Evolutionary conservation across 2,797 vertebrate genomes (phyloP), one percentile per base, ranked within the genome.

Genomic region (Megalops cyprinoides): DNA sequence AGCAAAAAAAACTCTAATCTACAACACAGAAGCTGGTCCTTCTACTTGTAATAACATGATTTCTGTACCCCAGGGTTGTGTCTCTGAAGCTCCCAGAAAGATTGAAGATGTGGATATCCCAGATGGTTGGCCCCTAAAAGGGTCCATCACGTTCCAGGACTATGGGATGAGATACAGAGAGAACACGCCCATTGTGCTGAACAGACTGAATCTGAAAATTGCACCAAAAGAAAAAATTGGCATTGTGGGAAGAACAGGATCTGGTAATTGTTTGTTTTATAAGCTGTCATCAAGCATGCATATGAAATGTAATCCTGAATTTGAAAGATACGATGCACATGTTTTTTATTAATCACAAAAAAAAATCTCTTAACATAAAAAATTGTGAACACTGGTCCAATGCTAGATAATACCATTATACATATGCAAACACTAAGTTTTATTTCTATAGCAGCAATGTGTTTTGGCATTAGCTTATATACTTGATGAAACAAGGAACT

Each of bases 91-190:
- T 3, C 86, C 92, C 14, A 89, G 91, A 62, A 80, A 78, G 34
- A 58, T 90, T 9, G 84, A 87, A n/a, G 87, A 80, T 15, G 83
- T 75, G 23, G 53, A 83, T 14, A 86, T 93, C 84, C 92, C 94
- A 8, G 79, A 82, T 0, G 81, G 87, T 78, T 97, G 95, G 95
- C 95, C 94, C 4, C 85, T 86, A 60, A 78, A 55, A 0, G 95
- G 94, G 73, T 83, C 92, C 80, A 96, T 95, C 82, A 90, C 87
- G n/a, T 96, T 96, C 88, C 80, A 86, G 86, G 82, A 90, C 86
- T 97, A 96, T 80, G 86, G 88, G 76, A 96, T 95, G 95, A 94
- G 90, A 87, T 96, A 97, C 84, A 91, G 95, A 85, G 89, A 94
- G 78, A 93, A 93, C 58, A 93, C 92, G 0, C 95, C 94, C 0